Conservation (phyloP, 1,140 invertebrate genomes). For the Zaprionus ghesquierei region DNA sequence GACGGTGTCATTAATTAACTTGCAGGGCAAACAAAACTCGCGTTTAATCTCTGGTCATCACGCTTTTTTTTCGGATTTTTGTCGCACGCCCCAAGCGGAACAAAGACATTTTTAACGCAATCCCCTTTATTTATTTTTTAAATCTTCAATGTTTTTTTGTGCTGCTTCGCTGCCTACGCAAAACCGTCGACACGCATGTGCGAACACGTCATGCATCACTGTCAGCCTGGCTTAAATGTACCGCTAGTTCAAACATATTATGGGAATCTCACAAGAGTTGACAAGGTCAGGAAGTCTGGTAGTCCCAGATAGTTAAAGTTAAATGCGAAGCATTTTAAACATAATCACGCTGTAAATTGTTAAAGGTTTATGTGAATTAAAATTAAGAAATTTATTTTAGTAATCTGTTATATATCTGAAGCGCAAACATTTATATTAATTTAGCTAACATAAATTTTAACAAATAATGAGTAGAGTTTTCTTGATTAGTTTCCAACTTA, state of each 20-base stretch:
- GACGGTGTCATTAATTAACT: slow-evolving; percentile 60
- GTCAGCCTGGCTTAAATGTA: slow-evolving; percentile 11
- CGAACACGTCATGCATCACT: slow-evolving; percentile 31
- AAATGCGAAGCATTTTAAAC: neutral
- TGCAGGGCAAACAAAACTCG: slow-evolving; percentile 43
- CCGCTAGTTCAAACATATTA: slow-evolving; percentile 52
- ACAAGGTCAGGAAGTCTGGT: slow-evolving; percentile 67
- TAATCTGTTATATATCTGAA: neutral
- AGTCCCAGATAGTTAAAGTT: slow-evolving; percentile 10
- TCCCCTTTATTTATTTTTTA: slow-evolving; percentile 30
- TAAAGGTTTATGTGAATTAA: slow-evolving; percentile 1
- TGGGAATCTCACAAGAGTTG: slow-evolving; percentile 54
- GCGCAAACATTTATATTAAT: neutral
- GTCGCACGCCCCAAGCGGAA: slow-evolving; percentile 56
- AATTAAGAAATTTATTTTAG: neutral
- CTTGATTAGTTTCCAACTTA: slow-evolving; percentile 32
- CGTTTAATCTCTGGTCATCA: slow-evolving; percentile 52
- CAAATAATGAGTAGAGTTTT: neutral
- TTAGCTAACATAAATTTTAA: neutral
- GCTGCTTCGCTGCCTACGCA: slow-evolving; percentile 41
- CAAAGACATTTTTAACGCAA: slow-evolving; percentile 69
- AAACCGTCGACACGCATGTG: slow-evolving; percentile 49
- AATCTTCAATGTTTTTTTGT: slow-evolving; percentile 6
- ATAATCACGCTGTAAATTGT: slow-evolving; percentile 15
- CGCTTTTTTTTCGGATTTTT: slow-evolving; percentile 21